A percentile compares a stretch with the other conserved stretches of the same genome.
Conservation (phyloP, 2,888 invertebrate species). For the Coronaproctus castanopsis region DNA sequence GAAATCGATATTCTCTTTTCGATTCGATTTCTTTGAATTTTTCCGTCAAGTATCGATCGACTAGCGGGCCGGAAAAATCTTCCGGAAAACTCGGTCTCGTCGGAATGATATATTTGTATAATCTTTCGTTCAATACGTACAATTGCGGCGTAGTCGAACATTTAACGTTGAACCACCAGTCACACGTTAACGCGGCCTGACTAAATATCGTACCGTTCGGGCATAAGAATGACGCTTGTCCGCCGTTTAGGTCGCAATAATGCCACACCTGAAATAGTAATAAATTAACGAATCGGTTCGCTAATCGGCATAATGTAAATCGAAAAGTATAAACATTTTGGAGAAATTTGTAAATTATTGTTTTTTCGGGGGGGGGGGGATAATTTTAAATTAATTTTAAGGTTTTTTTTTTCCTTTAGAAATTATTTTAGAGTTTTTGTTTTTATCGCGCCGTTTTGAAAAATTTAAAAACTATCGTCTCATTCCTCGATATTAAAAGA, state of each 20-base stretch:
- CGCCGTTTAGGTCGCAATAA: slow-evolving; percentile 75
- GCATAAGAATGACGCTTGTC: slow-evolving; percentile 72
- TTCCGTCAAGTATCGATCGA: slow-evolving; percentile 61
- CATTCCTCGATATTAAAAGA: no score
- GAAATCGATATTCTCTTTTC: slow-evolving; percentile 27
- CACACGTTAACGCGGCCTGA: slow-evolving; percentile 69
- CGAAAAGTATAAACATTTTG: no score
- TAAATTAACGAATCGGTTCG: neutral
- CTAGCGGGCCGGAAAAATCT: slow-evolving; percentile 70
- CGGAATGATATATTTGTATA: slow-evolving; percentile 72
- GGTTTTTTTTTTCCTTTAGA: no score
- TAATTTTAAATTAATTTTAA: no score
- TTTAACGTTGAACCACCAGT: slow-evolving; percentile 85
- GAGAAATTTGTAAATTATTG: no score
- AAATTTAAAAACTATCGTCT: no score
- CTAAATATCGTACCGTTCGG: slow-evolving; percentile 82
- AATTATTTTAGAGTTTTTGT: no score
- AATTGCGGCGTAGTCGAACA: slow-evolving; percentile 64
- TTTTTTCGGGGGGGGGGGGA: no score
- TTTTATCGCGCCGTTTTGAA: no score
- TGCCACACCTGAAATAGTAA: slow-evolving; percentile 54
- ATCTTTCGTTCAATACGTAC: slow-evolving; percentile 68
- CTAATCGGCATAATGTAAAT: no score
- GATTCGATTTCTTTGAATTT: slow-evolving; percentile 76
- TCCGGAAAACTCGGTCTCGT: slow-evolving; percentile 74